A percentile compares a stretch with the other conserved stretches of the same genome.
These are phyloP conservation scores for Calvadosia cruxmelitensis DNA, from an alignment of 30 jellyfish, hydroid and myxozoan species.

Conservation along the genomic window DNA sequence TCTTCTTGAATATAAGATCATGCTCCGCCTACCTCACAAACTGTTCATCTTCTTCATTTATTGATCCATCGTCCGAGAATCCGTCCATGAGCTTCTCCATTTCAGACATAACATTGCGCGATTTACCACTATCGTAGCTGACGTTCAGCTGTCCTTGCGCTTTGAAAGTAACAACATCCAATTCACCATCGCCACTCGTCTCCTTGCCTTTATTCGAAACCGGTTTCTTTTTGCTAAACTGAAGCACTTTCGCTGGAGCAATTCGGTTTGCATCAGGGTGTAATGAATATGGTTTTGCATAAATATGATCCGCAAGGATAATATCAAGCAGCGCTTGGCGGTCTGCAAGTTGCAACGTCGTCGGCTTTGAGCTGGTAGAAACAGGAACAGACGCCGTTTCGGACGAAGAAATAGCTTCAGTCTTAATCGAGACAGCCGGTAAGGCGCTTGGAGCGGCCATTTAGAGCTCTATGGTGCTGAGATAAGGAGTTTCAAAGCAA, in stretches of 20 bases:
- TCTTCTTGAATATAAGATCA: too few relatives aligned
- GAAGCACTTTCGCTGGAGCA: constrained; percentile 25
- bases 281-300: constrained; percentile 45
- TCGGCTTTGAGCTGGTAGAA: too few relatives aligned
- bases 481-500: too few relatives aligned
- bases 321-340: constrained; percentile 32
- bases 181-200: background rate
- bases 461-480: too few relatives aligned
- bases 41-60: background rate
- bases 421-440: too few relatives aligned
- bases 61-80: too few relatives aligned
- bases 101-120: constrained; percentile 57
- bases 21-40: background rate
- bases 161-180: constrained; percentile 19
- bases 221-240: constrained; percentile 14
- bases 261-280: constrained; percentile 68
- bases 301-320: constrained; percentile 40
- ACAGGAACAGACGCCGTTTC: too few relatives aligned
- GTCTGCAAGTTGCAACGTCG: background rate
- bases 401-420: too few relatives aligned
- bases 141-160: constrained; percentile 4
- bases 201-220: constrained; percentile 2
- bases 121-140: constrained; percentile 48
- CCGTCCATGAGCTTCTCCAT: constrained; percentile 18
- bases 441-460: too few relatives aligned